These are phyloP conservation scores for Apodemus speciosus DNA, from an alignment of 2,113 vertebrate species.

Conservation along the genomic window DNA sequence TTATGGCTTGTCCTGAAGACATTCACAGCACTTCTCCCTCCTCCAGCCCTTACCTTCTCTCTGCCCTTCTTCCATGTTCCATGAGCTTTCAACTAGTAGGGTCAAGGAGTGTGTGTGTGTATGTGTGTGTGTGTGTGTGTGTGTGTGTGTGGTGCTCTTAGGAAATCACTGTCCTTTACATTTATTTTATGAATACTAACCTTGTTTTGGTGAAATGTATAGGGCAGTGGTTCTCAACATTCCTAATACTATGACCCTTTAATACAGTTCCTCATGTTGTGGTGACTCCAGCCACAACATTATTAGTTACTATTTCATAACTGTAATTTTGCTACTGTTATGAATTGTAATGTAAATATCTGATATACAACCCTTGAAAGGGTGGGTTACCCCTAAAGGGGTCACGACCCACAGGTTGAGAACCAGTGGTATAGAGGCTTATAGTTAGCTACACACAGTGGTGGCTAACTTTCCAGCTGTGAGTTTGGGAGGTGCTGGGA, in stretches of 20 bases:
- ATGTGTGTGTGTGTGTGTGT: background rate
- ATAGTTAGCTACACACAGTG: background rate
- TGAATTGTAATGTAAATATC: background rate
- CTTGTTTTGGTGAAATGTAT: conserved; percentile 29
- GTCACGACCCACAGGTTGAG: background rate
- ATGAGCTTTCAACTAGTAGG: background rate
- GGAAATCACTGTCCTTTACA: background rate
- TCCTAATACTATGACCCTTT: background rate
- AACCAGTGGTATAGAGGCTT: background rate
- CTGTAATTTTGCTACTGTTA: background rate
- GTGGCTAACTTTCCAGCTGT: background rate
- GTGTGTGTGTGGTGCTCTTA: background rate
- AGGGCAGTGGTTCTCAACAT: background rate
- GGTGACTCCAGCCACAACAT: background rate
- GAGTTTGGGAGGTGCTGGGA: background rate
- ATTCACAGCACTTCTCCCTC: background rate
- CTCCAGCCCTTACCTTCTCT: background rate
- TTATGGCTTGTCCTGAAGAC: background rate
- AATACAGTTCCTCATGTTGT: background rate
- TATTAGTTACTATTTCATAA: background rate
- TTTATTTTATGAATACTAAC: conserved; percentile 26
- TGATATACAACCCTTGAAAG: background rate
- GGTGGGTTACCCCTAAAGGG: background rate
- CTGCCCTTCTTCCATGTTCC: background rate
- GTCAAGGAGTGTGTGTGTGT: background rate